Percentiles rank a stretch among this genome's conserved stretches.
Evolutionary conservation across 2,888 invertebrate genomes (phyloP).

Genomic region (Ectobius pallidus): DNA sequence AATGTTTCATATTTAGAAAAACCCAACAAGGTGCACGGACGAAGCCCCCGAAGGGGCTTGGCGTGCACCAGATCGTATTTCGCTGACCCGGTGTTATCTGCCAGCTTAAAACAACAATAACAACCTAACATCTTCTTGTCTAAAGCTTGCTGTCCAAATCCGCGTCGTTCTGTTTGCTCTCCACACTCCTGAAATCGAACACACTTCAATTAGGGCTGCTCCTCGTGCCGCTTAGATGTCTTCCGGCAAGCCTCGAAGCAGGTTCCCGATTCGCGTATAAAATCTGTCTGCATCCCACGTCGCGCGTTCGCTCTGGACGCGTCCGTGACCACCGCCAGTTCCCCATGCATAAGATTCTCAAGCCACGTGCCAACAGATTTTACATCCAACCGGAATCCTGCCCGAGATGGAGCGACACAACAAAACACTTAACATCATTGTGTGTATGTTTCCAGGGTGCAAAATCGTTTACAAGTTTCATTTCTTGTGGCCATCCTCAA

Average conservation of each 20-base stretch:
- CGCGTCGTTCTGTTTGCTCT: slow-evolving; percentile 44
- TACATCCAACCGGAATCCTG: slow-evolving; percentile 44
- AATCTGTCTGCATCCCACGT: slow-evolving; percentile 41
- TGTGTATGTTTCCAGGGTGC: no score
- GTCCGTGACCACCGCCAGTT: slow-evolving; percentile 49
- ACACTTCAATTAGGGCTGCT: slow-evolving; percentile 42
- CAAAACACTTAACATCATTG: no score
- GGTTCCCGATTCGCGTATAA: slow-evolving; percentile 41
- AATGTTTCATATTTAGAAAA: no score
- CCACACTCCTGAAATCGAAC: slow-evolving; percentile 45
- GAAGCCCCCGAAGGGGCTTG: no score
- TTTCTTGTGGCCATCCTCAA: no score
- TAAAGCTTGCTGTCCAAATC: slow-evolving; percentile 41
- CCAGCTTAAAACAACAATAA: slow-evolving; percentile 14
- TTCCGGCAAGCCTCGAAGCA: slow-evolving; percentile 39
- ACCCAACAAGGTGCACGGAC: no score
- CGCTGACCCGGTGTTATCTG: neutral
- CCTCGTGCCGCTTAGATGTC: slow-evolving; percentile 20
- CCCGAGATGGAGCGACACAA: slow-evolving; percentile 39
- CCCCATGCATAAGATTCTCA: slow-evolving; percentile 43
- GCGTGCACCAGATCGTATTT: neutral
- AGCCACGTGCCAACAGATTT: slow-evolving; percentile 41
- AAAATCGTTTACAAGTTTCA: no score
- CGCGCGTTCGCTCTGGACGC: neutral
- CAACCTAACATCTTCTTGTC: slow-evolving; percentile 13